Base-by-base conservation (phyloP, 2,113 vertebrate species). In the Calonectris borealis region DNA sequence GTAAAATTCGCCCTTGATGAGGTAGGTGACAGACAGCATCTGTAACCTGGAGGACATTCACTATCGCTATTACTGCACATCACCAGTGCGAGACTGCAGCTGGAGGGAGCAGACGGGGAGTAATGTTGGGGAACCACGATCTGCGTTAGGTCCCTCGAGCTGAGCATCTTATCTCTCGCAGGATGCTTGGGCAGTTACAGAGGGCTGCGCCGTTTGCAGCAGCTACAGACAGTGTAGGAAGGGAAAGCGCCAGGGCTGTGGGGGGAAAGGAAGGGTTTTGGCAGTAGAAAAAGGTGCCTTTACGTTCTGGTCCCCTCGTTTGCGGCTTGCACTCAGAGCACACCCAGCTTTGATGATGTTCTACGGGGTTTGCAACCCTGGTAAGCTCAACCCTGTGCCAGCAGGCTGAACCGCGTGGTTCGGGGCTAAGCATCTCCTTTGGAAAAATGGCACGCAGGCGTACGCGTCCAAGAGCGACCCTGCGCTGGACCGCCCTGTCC, bases 61-160 rank as follows among this genome's bases (percentile, higher is more conserved):
- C 24, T 18, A 0, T 17, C 7, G 7, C 49, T 32, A 0, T 21
- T 22, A 9, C 29, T 7, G 25, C 64, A 48, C 52, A 22, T 32
- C 75, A 32, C n/a, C 24, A 6, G 29, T 2, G 51, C 3, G 14
- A 42, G 60, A 7, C 55, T 73, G 29, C 36, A 48, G 81, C 54
- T 42, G 75, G 52, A 71, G 73, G 48, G 34, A 72, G 40, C 16
- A 21, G 62, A 26, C 0, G 1, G 36, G 70, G 76, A 48, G 14
- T 4, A 7, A 18, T 0, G 0, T 0, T 46, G 78, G 36, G 60
- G 61, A 52, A 18, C 58, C 42, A 15, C 1, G 4, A 32, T 8
- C 48, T 32, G 62, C 1, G 1, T 13, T 42, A 60, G 64, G 61
- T 42, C 38, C 52, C n/a, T 51, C 2, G 7, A n/a, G 44, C 26